Conservation (phyloP, 2,888 invertebrate genomes). For the Trichopoda pennipes region DNA sequence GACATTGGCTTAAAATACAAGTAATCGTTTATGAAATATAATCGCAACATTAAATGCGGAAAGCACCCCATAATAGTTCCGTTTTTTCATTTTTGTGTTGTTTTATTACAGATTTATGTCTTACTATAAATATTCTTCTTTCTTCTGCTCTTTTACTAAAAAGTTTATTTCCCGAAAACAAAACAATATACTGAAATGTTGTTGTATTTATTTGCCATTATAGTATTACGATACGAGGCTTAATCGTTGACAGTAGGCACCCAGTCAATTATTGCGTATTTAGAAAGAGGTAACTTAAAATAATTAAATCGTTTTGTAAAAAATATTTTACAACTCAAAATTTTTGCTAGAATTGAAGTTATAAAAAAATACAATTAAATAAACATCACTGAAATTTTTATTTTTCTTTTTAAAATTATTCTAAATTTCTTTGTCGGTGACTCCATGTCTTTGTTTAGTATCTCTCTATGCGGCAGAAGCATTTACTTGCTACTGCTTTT, state of each 20-base stretch:
- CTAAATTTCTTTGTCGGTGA: too few species aligned
- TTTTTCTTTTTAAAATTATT: too few species aligned
- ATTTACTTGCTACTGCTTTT: too few species aligned
- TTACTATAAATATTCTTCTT: conserved; percentile 11
- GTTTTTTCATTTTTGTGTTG: conserved; percentile 43
- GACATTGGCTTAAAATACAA: not conserved
- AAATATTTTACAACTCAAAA: too few species aligned
- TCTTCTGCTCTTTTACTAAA: conserved; percentile 38
- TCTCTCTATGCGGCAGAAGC: too few species aligned
- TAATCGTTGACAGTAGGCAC: conserved; percentile 27
- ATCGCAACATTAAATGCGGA: conserved; percentile 64
- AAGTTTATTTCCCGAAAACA: conserved; percentile 61
- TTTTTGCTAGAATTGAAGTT: too few species aligned
- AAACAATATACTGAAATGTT: conserved; percentile 29
- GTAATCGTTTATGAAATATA: conserved; percentile 45
- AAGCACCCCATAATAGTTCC: conserved; percentile 63
- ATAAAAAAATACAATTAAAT: too few species aligned
- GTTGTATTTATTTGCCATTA: conserved; percentile 23
- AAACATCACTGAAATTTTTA: too few species aligned
- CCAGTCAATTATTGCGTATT: conserved; percentile 49
- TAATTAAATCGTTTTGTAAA: conserved; percentile 15
- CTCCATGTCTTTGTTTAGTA: too few species aligned
- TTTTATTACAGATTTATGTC: conserved; percentile 38
- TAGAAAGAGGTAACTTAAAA: conserved; percentile 12
- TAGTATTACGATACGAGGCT: conserved; percentile 33